Percentiles rank a stretch among this genome's conserved stretches.
Evolutionary conservation across 2,113 vertebrate species (phyloP).

Genomic region (Tylochromis polylepis): DNA sequence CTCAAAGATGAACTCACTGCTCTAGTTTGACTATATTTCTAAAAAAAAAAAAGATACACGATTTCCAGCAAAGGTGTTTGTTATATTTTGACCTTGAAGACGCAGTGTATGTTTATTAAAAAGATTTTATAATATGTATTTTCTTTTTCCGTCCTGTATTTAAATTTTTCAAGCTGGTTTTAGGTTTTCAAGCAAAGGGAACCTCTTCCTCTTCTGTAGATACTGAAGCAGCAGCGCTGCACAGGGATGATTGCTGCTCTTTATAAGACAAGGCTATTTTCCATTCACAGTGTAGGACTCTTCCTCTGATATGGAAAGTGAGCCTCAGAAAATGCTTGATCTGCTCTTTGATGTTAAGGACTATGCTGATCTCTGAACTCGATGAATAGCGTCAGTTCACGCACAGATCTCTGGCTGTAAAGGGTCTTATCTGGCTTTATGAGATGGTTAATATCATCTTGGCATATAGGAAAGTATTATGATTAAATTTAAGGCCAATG

Average conservation of each 20-base stretch:
- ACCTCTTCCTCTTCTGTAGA: neutral
- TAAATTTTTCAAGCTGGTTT: neutral
- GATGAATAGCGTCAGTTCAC: neutral
- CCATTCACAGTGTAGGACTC: neutral
- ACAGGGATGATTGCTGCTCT: neutral
- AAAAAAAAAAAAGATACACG: neutral
- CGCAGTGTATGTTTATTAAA: neutral
- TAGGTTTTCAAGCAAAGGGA: neutral
- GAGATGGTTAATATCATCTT: neutral
- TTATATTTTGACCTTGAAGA: neutral
- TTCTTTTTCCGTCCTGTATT: neutral
- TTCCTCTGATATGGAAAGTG: conserved; percentile 54
- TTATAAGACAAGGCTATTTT: conserved; percentile 12
- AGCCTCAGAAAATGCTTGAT: conserved; percentile 41
- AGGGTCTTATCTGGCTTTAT: conserved; percentile 9
- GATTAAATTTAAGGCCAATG: neutral
- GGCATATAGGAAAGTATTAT: neutral
- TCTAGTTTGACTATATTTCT: neutral
- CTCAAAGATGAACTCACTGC: neutral
- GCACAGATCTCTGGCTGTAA: conserved; percentile 8
- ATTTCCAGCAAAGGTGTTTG: neutral
- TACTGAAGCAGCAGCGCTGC: conserved; percentile 13
- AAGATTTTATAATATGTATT: neutral
- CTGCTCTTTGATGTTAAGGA: conserved; percentile 45
- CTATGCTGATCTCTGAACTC: conserved; percentile 7